Conservation (phyloP, 2,797 vertebrate species). For the Phalloptychus januarius region DNA sequence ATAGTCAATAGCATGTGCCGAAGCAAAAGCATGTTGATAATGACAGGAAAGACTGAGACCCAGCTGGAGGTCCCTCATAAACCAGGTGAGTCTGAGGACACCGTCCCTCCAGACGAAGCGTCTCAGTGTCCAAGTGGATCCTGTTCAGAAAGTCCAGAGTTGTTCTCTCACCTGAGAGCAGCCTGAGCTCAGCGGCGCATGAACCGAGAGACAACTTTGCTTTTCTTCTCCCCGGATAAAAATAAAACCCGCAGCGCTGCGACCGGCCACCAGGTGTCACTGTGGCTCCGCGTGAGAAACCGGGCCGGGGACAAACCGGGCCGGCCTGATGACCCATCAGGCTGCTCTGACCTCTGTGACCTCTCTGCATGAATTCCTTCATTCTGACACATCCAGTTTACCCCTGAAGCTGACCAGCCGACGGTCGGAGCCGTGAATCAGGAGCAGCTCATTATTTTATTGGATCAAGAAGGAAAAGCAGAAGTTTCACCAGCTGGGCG, state of each 20-base stretch:
- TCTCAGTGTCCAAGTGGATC: background rate
- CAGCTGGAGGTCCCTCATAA: too few relatives aligned
- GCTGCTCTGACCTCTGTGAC: background rate
- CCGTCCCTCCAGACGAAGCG: background rate
- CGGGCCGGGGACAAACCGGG: background rate
- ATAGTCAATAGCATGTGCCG: too few relatives aligned
- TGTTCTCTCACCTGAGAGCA: slow-evolving; percentile 14
- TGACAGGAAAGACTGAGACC: too few relatives aligned
- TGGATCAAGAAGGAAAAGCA: too few relatives aligned
- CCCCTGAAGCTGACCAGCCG: too few relatives aligned
- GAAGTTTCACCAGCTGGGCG: too few relatives aligned
- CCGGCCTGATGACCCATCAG: slow-evolving; percentile 26
- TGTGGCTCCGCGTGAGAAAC: slow-evolving; percentile 9
- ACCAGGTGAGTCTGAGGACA: too few relatives aligned
- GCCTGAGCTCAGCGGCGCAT: background rate
- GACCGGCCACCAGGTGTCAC: slow-evolving; percentile 48
- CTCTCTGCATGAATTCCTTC: too few relatives aligned
- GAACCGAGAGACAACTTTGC: background rate
- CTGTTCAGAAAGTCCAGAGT: background rate
- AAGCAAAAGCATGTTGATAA: too few relatives aligned
- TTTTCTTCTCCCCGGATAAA: slow-evolving; percentile 39
- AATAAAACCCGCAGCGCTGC: background rate
- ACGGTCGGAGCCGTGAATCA: too few relatives aligned
- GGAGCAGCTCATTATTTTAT: too few relatives aligned
- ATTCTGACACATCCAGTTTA: too few relatives aligned